Percentiles rank a stretch among this genome's conserved stretches.
Conservation (phyloP, 2,797 vertebrate genomes). For the Sibirionetta formosa region DNA sequence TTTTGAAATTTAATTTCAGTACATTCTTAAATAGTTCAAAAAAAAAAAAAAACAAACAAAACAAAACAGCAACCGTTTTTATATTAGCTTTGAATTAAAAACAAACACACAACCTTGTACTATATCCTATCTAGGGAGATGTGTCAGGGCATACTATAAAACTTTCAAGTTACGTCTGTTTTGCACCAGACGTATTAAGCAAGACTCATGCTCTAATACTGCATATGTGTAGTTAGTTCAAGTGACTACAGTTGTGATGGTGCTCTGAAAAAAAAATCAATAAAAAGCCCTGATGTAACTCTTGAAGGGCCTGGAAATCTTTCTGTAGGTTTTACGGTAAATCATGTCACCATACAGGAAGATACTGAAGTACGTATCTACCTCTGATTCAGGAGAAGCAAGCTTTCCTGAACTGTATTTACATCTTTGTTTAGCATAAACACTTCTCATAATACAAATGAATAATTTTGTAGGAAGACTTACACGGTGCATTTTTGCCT, state of each 20-base stretch:
- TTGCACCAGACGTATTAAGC: neutral
- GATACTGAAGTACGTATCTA: neutral
- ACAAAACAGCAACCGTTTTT: neutral
- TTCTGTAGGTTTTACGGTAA: neutral
- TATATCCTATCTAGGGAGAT: neutral
- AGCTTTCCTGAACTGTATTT: neutral
- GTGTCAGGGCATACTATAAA: neutral
- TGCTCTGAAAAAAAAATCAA: neutral
- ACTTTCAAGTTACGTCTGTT: neutral
- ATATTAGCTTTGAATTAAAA: neutral
- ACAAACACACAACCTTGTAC: neutral
- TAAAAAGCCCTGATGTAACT: neutral
- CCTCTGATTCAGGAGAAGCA: neutral
- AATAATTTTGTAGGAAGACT: neutral
- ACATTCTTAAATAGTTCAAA: neutral
- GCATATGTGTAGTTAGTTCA: neutral
- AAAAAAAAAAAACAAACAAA: too few relatives aligned
- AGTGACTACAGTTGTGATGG: neutral
- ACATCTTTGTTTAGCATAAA: neutral
- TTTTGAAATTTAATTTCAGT: neutral
- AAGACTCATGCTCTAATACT: neutral
- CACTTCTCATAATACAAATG: neutral
- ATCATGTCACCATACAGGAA: neutral
- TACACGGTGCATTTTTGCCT: neutral
- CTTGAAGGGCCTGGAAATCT: neutral